These are phyloP conservation scores for Syngnathoides biaculeatus DNA, from an alignment of 2,113 vertebrate genomes.

Conservation along the genomic window DNA sequence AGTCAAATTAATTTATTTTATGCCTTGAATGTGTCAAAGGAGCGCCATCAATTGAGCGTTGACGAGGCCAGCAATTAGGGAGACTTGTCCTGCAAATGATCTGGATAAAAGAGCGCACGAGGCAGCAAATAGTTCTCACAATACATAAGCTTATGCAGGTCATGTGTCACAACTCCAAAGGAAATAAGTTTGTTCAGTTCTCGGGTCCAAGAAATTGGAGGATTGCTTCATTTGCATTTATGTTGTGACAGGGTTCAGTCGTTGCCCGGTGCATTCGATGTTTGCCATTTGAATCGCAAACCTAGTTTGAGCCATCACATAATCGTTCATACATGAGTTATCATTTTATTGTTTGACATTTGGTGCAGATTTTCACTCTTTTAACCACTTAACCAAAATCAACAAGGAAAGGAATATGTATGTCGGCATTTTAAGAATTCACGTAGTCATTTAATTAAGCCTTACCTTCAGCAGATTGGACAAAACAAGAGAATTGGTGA, in stretches of 20 bases:
- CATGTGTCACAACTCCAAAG: constrained; percentile 4
- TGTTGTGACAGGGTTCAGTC: background rate
- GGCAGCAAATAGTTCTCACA: background rate
- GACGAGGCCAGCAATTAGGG: constrained; percentile 29
- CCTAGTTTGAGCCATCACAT: constrained; percentile 5
- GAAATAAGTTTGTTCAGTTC: constrained; percentile 11
- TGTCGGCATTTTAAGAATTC: background rate
- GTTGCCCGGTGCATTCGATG: constrained; percentile 1
- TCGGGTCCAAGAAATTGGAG: constrained; percentile 15
- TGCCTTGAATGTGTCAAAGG: constrained; percentile 37
- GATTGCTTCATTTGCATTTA: background rate
- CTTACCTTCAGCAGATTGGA: background rate
- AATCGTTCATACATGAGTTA: background rate
- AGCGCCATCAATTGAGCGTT: constrained; percentile 36
- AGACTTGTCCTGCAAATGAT: constrained; percentile 20
- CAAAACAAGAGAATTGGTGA: background rate
- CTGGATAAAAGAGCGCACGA: background rate
- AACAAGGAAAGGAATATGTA: no score
- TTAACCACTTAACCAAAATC: background rate
- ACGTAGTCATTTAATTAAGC: background rate
- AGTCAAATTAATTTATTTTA: constrained; percentile 14
- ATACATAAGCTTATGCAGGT: background rate
- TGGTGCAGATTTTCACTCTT: background rate
- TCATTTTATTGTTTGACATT: background rate
- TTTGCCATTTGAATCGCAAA: constrained; percentile 8